Evolutionary conservation across 2,113 vertebrate species (phyloP).

Genomic region (Cyprinus carpio): DNA sequence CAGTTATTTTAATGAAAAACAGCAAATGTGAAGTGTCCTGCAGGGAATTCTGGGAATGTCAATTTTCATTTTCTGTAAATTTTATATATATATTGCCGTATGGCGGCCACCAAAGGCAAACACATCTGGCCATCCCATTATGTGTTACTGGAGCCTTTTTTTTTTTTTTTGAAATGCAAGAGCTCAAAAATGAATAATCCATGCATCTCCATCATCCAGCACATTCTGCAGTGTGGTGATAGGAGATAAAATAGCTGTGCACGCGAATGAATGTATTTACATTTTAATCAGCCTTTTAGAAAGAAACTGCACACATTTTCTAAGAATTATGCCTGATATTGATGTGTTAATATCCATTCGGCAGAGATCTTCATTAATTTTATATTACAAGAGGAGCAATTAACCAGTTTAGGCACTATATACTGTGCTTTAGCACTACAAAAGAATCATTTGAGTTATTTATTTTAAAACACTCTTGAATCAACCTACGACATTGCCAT

Average conservation of each 20-base stretch:
- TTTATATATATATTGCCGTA: no score
- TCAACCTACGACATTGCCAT: no score
- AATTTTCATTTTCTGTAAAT: no score
- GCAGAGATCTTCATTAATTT: conserved; percentile 56
- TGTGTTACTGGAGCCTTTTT: not conserved
- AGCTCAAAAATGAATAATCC: conserved; percentile 27
- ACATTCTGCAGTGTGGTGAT: not conserved
- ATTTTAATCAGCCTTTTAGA: conserved; percentile 52
- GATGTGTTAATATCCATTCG: conserved; percentile 54
- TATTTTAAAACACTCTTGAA: no score
- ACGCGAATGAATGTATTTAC: conserved; percentile 46
- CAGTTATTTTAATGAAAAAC: no score
- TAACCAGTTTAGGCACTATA: conserved; percentile 32
- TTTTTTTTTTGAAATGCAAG: not conserved
- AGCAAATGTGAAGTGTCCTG: no score
- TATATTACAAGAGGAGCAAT: conserved; percentile 52
- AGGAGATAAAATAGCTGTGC: conserved; percentile 26
- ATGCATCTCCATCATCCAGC: not conserved
- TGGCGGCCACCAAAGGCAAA: no score
- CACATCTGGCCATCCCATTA: not conserved
- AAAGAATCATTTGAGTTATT: no score
- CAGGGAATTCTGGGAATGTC: no score
- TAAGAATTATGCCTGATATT: conserved; percentile 42
- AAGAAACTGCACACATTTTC: conserved; percentile 37
- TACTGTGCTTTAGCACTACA: not conserved